phyloP scores from a whole-genome alignment of 2,797 vertebrate genomes.

The Acomys russatus region DNA sequence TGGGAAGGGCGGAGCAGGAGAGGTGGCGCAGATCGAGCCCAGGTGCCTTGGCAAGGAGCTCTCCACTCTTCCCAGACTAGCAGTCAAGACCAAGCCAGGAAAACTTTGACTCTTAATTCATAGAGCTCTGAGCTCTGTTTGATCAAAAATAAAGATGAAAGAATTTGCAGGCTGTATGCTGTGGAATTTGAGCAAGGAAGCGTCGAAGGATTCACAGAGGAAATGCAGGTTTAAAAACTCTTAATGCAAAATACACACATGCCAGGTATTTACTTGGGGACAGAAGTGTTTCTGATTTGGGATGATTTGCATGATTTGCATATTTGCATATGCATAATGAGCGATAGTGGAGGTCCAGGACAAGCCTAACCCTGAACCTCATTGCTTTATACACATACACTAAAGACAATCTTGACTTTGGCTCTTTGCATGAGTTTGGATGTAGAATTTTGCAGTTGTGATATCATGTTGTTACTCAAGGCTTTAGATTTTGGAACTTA shows the following conservation, averaged over 20 bases:
- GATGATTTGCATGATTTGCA: background rate
- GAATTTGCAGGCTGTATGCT: too few species aligned
- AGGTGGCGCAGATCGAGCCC: background rate
- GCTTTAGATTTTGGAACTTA: background rate
- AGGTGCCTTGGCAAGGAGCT: rapidly evolving
- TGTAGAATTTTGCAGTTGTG: background rate
- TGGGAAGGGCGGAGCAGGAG: background rate
- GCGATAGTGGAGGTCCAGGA: background rate
- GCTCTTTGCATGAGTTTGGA: background rate
- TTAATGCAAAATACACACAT: background rate
- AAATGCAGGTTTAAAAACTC: background rate
- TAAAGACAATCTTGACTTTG: background rate
- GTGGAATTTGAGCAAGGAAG: background rate
- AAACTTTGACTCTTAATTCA: background rate
- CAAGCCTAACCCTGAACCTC: background rate
- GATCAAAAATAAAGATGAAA: background rate
- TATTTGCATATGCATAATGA: background rate
- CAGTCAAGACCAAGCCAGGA: background rate
- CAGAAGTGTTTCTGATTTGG: background rate
- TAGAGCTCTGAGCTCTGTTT: background rate
- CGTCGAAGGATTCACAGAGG: background rate
- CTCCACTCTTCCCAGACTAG: background rate
- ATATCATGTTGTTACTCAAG: background rate
- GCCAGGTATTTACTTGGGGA: too few species aligned
- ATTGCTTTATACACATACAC: background rate